These are phyloP conservation scores for Apoderus coryli DNA, from an alignment of 2,888 invertebrate species.

Conservation along the genomic window DNA sequence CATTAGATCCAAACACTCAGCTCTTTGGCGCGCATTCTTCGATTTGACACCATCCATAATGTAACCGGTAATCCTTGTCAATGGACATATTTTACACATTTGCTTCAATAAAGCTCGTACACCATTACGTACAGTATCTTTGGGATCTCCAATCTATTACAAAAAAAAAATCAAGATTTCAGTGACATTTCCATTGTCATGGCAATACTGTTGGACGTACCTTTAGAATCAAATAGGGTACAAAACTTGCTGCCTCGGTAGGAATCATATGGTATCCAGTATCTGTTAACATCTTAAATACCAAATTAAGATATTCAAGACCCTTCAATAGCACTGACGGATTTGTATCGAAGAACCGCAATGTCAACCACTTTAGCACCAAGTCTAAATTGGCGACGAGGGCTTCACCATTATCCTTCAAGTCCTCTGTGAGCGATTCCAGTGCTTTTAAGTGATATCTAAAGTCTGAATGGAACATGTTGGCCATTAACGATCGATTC, in stretches of 20 bases:
- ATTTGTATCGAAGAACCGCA: conserved; percentile 97
- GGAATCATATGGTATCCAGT: conserved; percentile 78
- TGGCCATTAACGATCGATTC: conserved; percentile 71
- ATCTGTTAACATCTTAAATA: conserved; percentile 69
- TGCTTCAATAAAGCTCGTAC: conserved; percentile 75
- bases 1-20: conserved; percentile 91
- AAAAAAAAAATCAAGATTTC: too few relatives aligned
- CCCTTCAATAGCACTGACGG: conserved; percentile 92
- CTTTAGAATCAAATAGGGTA: conserved; percentile 90
- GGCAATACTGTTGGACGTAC: too few relatives aligned
- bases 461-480: conserved; percentile 92
- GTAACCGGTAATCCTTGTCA: conserved; percentile 76
- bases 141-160: conserved; percentile 78
- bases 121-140: conserved; percentile 84
- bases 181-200: too few relatives aligned
- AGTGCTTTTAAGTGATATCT: conserved; percentile 91
- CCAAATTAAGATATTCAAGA: conserved; percentile 76
- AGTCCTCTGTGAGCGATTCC: conserved; percentile 73
- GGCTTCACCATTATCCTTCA: conserved; percentile 62
- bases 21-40: conserved; percentile 90
- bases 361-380: conserved; percentile 89
- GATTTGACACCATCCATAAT: conserved; percentile 93
- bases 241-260: conserved; percentile 81
- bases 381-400: conserved; percentile 85
- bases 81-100: conserved; percentile 74